A percentile compares a stretch with the other conserved stretches of the same genome.
phyloP scores from a whole-genome alignment of 2,797 vertebrate genomes.

The Micropoecilia bifurca region DNA sequence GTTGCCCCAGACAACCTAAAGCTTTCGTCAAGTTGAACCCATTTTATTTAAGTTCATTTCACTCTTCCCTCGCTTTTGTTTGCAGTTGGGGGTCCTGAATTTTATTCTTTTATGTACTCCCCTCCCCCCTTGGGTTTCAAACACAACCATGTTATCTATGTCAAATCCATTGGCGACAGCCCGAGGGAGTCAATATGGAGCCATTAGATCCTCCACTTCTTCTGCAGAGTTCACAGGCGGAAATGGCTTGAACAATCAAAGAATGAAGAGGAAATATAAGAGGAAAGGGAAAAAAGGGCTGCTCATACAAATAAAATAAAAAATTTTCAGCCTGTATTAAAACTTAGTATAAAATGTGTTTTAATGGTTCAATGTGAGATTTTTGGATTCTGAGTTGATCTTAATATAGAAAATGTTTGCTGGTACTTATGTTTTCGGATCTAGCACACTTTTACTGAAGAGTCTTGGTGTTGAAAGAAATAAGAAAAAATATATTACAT shows the following conservation, averaged over 20 bases:
- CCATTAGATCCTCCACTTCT: slow-evolving; percentile 70
- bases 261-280: background rate
- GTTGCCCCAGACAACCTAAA: slow-evolving; percentile 77
- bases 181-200: slow-evolving; percentile 82
- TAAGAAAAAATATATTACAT: background rate
- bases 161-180: slow-evolving; percentile 85
- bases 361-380: background rate
- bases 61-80: slow-evolving; percentile 45
- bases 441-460: background rate
- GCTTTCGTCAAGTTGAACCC: slow-evolving; percentile 68
- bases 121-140: slow-evolving; percentile 70
- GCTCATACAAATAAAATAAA: slow-evolving; percentile 12
- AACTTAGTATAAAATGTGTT: background rate
- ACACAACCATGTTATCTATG: slow-evolving; percentile 79
- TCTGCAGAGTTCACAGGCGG: slow-evolving; percentile 60
- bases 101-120: slow-evolving; percentile 71
- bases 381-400: background rate
- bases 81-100: slow-evolving; percentile 62
- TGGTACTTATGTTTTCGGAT: background rate
- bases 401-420: background rate
- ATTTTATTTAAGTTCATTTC: slow-evolving; percentile 66
- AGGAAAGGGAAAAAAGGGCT: background rate
- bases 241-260: slow-evolving; percentile 42
- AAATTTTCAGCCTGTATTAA: background rate
- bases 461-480: background rate